A percentile compares a stretch with the other conserved stretches of the same genome.
Conservation (phyloP, 2,797 vertebrate genomes). For the Ctenopoma multispine region DNA sequence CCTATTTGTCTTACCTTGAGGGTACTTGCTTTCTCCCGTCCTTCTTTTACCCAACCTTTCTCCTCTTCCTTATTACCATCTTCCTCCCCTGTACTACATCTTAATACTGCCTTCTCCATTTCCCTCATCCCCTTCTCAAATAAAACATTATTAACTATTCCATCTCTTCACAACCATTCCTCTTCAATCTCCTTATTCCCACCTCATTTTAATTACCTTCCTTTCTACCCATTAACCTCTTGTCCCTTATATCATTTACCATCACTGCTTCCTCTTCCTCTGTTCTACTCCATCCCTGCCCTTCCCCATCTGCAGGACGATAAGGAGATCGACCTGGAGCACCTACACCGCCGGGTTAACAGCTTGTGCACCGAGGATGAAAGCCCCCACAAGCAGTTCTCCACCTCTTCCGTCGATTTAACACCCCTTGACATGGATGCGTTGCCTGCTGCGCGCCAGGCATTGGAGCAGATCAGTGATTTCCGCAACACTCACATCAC, state of each 20-base stretch:
- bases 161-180: conserved; percentile 16
- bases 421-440: conserved; percentile 99
- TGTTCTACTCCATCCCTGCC: conserved; percentile 54
- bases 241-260: conserved; percentile 60
- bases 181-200: conserved; percentile 9
- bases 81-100: conserved; percentile 1
- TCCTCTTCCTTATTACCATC: background rate
- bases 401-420: conserved; percentile 99
- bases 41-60: conserved; percentile 36
- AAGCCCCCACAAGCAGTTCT: conserved; percentile 99
- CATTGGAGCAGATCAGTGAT: conserved; percentile 99
- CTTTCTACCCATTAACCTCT: conserved; percentile 48
- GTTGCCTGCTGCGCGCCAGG: conserved; percentile 95
- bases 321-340: conserved; percentile 99
- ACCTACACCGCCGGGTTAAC: conserved; percentile 99
- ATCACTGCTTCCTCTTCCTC: conserved; percentile 55
- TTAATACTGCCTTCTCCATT: conserved; percentile 6
- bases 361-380: conserved; percentile 99
- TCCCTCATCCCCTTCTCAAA: conserved; percentile 25
- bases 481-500: conserved; percentile 99
- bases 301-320: conserved; percentile 88
- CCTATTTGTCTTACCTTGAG: conserved; percentile 28
- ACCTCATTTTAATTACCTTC: conserved; percentile 21
- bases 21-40: conserved; percentile 22
- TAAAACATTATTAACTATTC: conserved; percentile 3